Evolutionary conservation across 2,888 invertebrate genomes (phyloP), one percentile per base, ranked within the genome.

Genomic region (Drosophila acutilabella): DNA sequence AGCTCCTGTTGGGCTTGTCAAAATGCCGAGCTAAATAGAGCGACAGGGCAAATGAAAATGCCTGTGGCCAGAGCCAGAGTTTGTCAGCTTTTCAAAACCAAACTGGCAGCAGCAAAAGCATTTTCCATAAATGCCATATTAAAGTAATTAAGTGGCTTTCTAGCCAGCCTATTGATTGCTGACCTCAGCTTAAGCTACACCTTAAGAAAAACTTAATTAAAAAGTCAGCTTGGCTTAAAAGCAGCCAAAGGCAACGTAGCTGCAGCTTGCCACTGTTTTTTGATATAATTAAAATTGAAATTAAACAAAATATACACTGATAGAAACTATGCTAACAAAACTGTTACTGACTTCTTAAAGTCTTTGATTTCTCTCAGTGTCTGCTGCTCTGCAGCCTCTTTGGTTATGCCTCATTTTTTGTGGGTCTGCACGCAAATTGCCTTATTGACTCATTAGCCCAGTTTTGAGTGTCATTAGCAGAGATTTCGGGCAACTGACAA

Each of bases 381-480:
- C 7, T 13, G 4, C 26, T 0, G 2, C 10, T 54, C 36, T 6
- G 30, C 30, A 30, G 30, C 30, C 11, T n/a, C 14, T 33, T 13
- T 23, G 42, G 42, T 14, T 26, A 48, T 44, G 2, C 33, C 64
- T 44, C 45, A 48, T 52, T 62, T 74, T 44, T 74, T 54, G 26
- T 62, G 47, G 57, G 67, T 44, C 61, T 65, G 23, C 42, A 58
- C 59, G 62, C 69, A 79, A 81, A 84, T 79, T 73, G 82, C 72
- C 74, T 88, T 85, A 85, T 85, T 88, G 89, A 88, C 85, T 85
- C 89, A 85, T 85, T 85, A 85, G 84, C 72, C 77, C 52, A 68
- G 70, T 81, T 85, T 84, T 57, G 81, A 79, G 82, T 69, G 67
- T 69, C 83, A 84, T 85, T 85, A 87, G 85, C 69, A 45, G 65